phyloP scores from a whole-genome alignment of 2,797 vertebrate species.

The Aythya fuligula region DNA sequence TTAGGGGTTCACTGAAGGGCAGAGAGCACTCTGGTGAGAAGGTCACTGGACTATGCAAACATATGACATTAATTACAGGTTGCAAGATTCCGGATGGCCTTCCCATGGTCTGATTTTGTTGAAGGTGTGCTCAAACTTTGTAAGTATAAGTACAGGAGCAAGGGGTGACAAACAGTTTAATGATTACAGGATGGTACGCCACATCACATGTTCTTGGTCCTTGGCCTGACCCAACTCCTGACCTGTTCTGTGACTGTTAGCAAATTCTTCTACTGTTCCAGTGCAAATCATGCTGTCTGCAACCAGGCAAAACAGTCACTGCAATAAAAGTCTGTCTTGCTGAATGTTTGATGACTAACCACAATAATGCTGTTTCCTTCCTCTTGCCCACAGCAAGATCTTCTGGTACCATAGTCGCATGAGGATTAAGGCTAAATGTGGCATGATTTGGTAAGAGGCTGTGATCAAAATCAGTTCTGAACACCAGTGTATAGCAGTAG shows the following conservation, averaged over 20 bases:
- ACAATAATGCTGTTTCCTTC: background rate
- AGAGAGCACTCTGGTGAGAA: background rate
- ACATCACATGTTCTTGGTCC: constrained; percentile 9
- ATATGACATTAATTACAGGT: background rate
- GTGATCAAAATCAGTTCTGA: constrained; percentile 36
- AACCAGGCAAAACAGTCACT: constrained; percentile 21
- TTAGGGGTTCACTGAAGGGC: background rate
- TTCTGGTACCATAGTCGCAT: background rate
- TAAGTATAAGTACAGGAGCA: background rate
- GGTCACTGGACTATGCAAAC: background rate
- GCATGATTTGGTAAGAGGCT: background rate
- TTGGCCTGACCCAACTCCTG: constrained; percentile 28
- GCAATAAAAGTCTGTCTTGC: background rate
- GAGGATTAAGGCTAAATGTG: constrained; percentile 12
- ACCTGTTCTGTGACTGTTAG: constrained; percentile 17
- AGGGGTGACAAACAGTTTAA: constrained; percentile 21
- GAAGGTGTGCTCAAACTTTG: background rate
- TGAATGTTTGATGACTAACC: constrained; percentile 6
- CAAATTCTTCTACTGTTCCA: constrained; percentile 26
- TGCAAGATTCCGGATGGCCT: background rate
- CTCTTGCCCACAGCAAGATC: constrained; percentile 36
- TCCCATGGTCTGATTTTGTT: background rate
- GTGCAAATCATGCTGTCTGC: constrained; percentile 13
- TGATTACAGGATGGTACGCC: background rate
- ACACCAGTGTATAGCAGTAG: constrained; percentile 2